These are phyloP conservation scores for Acropora tenuis DNA, from an alignment of 64 coral and sea anemone species.

Conservation along the genomic window DNA sequence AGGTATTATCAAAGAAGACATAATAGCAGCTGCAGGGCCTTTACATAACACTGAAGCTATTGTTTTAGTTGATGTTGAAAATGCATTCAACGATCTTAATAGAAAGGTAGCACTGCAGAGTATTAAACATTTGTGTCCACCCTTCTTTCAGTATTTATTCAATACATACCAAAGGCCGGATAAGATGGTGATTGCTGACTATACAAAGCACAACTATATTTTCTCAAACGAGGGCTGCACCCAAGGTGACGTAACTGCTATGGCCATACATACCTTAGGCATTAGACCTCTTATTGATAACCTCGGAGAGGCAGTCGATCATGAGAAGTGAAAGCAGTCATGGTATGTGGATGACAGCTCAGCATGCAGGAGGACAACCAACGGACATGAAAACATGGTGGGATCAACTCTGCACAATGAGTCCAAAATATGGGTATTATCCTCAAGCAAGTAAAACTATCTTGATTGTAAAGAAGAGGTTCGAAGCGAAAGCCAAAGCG, in stretches of 20 bases:
- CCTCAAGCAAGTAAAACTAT: no score
- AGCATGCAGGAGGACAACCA: background rate
- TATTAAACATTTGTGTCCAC: background rate
- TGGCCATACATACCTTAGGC: background rate
- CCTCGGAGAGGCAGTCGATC: background rate
- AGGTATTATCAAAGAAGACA: background rate
- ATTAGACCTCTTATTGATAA: background rate
- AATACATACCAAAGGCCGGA: background rate
- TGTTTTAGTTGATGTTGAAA: background rate
- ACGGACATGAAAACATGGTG: background rate
- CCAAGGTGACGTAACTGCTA: background rate
- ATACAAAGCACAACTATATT: constrained; percentile 10
- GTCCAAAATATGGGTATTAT: background rate
- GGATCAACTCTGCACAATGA: background rate
- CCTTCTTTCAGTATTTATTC: background rate
- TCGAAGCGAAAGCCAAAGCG: background rate
- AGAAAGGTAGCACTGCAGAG: background rate
- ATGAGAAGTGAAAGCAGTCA: background rate
- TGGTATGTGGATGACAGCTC: background rate
- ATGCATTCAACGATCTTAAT: no score
- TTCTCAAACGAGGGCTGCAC: background rate
- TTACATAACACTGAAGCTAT: background rate
- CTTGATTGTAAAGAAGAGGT: no score
- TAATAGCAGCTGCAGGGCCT: no score
- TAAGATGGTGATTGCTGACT: background rate